Conservation (phyloP, 2,797 vertebrate genomes). For the Rhodeus uyekii region DNA sequence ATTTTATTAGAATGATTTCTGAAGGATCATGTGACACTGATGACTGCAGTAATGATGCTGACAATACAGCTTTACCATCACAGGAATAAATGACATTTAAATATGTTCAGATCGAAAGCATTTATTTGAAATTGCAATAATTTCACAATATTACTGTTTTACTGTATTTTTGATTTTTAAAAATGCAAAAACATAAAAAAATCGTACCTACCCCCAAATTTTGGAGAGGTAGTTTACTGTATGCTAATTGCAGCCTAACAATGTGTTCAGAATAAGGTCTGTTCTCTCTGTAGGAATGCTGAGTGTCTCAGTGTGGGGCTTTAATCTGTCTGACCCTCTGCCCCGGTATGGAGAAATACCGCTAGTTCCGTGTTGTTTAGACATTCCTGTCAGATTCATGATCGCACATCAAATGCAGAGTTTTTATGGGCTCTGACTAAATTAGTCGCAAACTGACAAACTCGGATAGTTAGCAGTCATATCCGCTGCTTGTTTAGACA, state of each 20-base stretch:
- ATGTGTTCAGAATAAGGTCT: background rate
- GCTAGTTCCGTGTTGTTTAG: background rate
- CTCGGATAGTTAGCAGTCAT: background rate
- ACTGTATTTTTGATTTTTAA: too few species aligned
- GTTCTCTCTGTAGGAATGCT: background rate
- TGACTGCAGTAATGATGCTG: background rate
- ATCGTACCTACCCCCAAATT: background rate
- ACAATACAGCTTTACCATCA: background rate
- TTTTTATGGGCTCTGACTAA: background rate
- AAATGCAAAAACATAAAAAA: background rate
- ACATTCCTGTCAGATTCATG: background rate
- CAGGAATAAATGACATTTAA: background rate
- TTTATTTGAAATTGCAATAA: background rate
- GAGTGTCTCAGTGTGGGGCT: slow-evolving; percentile 4
- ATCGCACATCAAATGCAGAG: background rate
- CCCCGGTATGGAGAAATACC: background rate
- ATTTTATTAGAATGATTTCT: background rate
- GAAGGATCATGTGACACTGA: background rate
- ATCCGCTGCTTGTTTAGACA: background rate
- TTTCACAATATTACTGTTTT: rapidly evolving
- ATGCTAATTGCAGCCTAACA: background rate
- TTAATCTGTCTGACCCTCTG: slow-evolving; percentile 25
- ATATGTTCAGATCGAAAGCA: background rate
- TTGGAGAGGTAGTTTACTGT: background rate
- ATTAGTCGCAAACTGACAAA: background rate